phyloP scores from a whole-genome alignment of 1,140 invertebrate genomes.

The Pachypsylla venusta region DNA sequence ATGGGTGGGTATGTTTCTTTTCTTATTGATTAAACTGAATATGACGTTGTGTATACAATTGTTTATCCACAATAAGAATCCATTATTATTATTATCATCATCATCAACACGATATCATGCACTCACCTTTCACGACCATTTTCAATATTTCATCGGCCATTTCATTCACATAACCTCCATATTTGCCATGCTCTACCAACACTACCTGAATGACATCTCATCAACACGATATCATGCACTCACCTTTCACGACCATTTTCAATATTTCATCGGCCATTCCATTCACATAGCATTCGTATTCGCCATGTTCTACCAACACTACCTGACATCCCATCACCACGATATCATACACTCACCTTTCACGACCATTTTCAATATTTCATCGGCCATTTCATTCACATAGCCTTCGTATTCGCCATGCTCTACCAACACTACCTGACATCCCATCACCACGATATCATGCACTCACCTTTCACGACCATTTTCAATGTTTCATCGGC shows the following conservation, averaged over 20 bases:
- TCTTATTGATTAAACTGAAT: too few species aligned
- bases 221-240: too few species aligned
- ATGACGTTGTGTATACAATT: too few species aligned
- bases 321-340: too few species aligned
- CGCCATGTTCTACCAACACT: not conserved
- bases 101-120: too few species aligned
- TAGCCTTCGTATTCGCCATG: not conserved
- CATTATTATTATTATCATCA: too few species aligned
- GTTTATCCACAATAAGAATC: too few species aligned
- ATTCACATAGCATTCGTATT: not conserved
- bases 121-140: not conserved
- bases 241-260: not conserved
- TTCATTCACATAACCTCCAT: not conserved
- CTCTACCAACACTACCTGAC: not conserved
- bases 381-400: not conserved
- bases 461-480: not conserved
- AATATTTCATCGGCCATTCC: not conserved
- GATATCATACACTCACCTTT: too few species aligned
- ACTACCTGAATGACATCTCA: not conserved
- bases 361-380: not conserved
- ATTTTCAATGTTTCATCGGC: not conserved
- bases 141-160: not conserved
- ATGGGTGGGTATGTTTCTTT: too few species aligned
- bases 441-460: too few species aligned
- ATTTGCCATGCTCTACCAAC: not conserved